Evolutionary conservation across 2,797 vertebrate species (phyloP).

Genomic region (Tympanoctomys barrerae): DNA sequence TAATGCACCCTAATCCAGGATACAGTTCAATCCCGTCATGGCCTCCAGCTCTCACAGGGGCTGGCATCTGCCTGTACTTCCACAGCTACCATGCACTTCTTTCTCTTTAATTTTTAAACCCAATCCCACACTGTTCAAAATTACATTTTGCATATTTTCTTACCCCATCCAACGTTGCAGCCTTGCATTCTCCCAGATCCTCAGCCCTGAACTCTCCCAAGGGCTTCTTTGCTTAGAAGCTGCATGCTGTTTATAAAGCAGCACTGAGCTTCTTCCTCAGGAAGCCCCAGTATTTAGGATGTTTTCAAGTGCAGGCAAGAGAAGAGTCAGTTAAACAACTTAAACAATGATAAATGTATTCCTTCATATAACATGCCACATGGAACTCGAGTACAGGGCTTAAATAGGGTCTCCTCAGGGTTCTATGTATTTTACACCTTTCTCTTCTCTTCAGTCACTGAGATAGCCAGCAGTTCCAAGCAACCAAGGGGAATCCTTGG

Average conservation of each 20-base stretch:
- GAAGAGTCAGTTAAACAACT: conserved; percentile 3
- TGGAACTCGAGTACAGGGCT: not conserved
- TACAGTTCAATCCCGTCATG: not conserved
- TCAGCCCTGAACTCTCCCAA: not conserved
- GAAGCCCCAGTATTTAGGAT: conserved; percentile 8
- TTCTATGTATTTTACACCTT: not conserved
- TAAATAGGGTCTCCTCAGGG: not conserved
- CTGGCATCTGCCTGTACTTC: not conserved
- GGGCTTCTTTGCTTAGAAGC: not conserved
- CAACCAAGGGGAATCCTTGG: not conserved
- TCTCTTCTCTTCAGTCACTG: not conserved
- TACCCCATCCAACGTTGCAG: not conserved
- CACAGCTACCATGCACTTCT: not conserved
- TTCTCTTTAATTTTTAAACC: not conserved
- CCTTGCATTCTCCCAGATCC: not conserved
- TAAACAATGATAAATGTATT: conserved; percentile 44
- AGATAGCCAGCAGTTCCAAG: not conserved
- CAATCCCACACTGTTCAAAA: not conserved
- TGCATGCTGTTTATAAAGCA: not conserved
- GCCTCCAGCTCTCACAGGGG: not conserved
- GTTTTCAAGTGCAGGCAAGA: not conserved
- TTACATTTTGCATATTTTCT: not conserved
- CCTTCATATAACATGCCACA: not conserved
- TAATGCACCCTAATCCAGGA: not conserved
- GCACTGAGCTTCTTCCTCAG: not conserved